A percentile compares a stretch with the other conserved stretches of the same genome.
These are phyloP conservation scores for Oryzaephilus surinamensis DNA, from an alignment of 1,140 invertebrate species.

Conservation along the genomic window DNA sequence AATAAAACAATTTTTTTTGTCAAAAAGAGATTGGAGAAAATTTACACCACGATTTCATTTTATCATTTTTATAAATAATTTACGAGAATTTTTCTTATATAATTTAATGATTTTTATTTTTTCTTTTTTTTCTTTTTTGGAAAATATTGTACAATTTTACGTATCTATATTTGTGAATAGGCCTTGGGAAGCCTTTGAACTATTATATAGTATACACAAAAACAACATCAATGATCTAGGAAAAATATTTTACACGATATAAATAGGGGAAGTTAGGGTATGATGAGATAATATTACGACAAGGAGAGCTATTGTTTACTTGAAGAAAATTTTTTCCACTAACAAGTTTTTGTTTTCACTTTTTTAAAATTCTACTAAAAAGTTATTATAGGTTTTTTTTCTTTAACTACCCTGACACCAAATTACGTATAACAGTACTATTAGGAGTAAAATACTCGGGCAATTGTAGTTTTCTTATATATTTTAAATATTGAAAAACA, in stretches of 20 bases:
- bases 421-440: conserved; percentile 39
- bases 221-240: conserved; percentile 27
- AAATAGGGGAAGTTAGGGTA: conserved; percentile 12
- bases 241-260: conserved; percentile 25
- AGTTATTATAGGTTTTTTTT: conserved; percentile 21
- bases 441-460: conserved; percentile 32
- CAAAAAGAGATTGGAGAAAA: too few species aligned
- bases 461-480: conserved; percentile 18
- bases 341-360: conserved; percentile 13
- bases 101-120: too few species aligned
- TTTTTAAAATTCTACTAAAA: conserved; percentile 10
- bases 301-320: conserved; percentile 12
- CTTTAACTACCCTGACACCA: conserved; percentile 37
- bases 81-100: too few species aligned
- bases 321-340: conserved; percentile 7
- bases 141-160: conserved; percentile 36
- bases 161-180: conserved; percentile 29
- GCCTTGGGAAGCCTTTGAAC: conserved; percentile 13
- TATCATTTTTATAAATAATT: too few species aligned
- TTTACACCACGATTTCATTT: too few species aligned
- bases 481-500: too few species aligned
- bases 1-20: too few species aligned
- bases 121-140: too few species aligned
- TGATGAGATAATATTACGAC: conserved; percentile 4
- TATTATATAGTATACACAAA: conserved; percentile 23